phyloP scores from a whole-genome alignment of 2,797 vertebrate genomes.

The Adrianichthys oophorus region DNA sequence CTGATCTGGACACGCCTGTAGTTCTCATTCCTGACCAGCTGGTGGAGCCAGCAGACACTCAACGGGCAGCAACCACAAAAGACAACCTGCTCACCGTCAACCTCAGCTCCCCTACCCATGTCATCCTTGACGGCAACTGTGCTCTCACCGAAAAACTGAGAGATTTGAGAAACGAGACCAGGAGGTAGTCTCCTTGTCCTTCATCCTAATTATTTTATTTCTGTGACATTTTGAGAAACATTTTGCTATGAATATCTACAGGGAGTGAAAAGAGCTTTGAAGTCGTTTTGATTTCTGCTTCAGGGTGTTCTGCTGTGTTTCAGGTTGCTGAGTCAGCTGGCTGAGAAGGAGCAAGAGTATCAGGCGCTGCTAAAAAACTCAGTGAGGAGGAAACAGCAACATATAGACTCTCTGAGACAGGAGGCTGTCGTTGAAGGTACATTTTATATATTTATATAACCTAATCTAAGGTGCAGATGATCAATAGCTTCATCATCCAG shows the following conservation, averaged over 20 bases:
- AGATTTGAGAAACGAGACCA: constrained; percentile 77
- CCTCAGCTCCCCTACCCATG: constrained; percentile 2
- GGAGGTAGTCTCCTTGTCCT: constrained; percentile 65
- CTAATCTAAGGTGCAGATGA: not conserved
- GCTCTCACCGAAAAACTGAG: constrained; percentile 72
- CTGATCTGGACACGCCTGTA: constrained; percentile 36
- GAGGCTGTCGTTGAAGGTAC: constrained; percentile 49
- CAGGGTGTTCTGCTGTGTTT: constrained; percentile 32
- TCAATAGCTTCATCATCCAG: not conserved
- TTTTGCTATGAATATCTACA: not conserved
- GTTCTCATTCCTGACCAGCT: constrained; percentile 17
- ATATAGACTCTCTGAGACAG: constrained; percentile 46
- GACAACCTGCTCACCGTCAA: not conserved
- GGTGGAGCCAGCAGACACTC: constrained; percentile 4
- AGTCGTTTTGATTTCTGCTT: constrained; percentile 26
- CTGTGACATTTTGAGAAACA: not conserved
- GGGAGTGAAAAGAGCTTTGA: constrained; percentile 3
- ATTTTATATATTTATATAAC: not conserved
- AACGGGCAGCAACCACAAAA: not conserved
- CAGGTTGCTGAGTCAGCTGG: constrained; percentile 84
- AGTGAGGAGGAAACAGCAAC: constrained; percentile 56
- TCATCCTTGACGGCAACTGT: constrained; percentile 26
- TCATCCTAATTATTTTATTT: not conserved
- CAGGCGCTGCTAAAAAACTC: constrained; percentile 75
- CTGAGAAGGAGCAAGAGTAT: constrained; percentile 83